Percentiles rank a stretch among this genome's conserved stretches.
These are phyloP conservation scores for Trachemys scripta DNA, from an alignment of 2,113 vertebrate species.

Conservation along the genomic window DNA sequence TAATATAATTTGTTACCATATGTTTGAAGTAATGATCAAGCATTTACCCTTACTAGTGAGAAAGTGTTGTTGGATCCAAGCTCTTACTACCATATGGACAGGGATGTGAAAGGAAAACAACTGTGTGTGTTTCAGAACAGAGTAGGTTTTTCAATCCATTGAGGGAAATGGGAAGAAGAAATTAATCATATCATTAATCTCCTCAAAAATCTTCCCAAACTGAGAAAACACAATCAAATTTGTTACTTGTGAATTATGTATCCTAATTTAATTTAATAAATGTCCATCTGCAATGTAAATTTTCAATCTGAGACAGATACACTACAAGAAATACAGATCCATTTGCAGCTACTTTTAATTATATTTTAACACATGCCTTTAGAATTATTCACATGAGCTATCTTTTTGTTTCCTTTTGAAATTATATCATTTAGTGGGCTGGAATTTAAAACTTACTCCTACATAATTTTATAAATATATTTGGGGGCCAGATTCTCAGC, in stretches of 20 bases:
- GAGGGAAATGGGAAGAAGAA: conserved; percentile 20
- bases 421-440: neutral
- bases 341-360: conserved; percentile 7
- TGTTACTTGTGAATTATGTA: conserved; percentile 6
- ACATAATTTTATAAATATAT: neutral
- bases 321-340: conserved; percentile 5
- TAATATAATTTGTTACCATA: conserved; percentile 54
- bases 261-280: neutral
- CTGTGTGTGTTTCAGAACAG: conserved; percentile 4
- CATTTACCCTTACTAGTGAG: conserved; percentile 38
- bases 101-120: conserved; percentile 29
- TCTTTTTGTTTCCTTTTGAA: neutral
- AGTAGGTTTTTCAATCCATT: conserved; percentile 38
- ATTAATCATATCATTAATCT: conserved; percentile 24
- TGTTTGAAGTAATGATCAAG: conserved; percentile 51
- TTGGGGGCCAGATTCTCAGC: conserved; percentile 15
- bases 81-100: conserved; percentile 12
- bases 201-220: conserved; percentile 3
- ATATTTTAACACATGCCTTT: neutral
- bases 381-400: neutral
- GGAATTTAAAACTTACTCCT: conserved; percentile 37
- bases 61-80: conserved; percentile 36
- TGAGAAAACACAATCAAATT: conserved; percentile 2
- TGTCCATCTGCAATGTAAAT: neutral
- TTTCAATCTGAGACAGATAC: neutral